Conservation (phyloP, 2,797 vertebrate genomes). For the Pygocentrus nattereri region DNA sequence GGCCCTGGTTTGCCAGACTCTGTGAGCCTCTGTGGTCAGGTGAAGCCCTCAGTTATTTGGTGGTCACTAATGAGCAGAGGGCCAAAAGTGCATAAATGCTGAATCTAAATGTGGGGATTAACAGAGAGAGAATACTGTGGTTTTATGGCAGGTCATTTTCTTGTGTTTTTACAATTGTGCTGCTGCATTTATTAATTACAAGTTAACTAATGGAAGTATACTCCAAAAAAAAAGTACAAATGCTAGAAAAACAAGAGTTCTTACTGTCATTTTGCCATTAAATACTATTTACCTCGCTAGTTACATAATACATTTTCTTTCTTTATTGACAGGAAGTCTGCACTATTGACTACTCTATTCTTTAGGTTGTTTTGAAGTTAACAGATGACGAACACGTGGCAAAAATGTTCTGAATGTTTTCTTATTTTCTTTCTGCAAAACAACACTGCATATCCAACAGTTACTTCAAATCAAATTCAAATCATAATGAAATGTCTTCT, state of each 20-base stretch:
- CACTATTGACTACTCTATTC: too few species aligned
- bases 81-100: constrained; percentile 37
- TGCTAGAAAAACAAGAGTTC: too few species aligned
- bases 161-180: not conserved
- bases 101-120: constrained; percentile 8
- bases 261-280: too few species aligned
- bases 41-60: constrained; percentile 46
- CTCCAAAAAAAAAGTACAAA: not conserved
- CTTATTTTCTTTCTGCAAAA: too few species aligned
- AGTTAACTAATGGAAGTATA: not conserved
- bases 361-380: too few species aligned
- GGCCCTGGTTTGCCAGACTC: constrained; percentile 10
- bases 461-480: not conserved
- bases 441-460: not conserved
- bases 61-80: constrained; percentile 57
- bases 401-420: too few species aligned
- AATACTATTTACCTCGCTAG: too few species aligned
- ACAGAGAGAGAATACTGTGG: constrained; percentile 9
- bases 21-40: constrained; percentile 29
- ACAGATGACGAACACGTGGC: too few species aligned
- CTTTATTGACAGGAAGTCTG: too few species aligned
- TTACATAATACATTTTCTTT: too few species aligned
- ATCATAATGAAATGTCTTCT: not conserved
- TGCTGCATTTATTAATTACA: constrained; percentile 18
- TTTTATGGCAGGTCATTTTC: not conserved